Evolutionary conservation across 2,888 invertebrate species (phyloP).

Genomic region (Parnassius mnemosyne): DNA sequence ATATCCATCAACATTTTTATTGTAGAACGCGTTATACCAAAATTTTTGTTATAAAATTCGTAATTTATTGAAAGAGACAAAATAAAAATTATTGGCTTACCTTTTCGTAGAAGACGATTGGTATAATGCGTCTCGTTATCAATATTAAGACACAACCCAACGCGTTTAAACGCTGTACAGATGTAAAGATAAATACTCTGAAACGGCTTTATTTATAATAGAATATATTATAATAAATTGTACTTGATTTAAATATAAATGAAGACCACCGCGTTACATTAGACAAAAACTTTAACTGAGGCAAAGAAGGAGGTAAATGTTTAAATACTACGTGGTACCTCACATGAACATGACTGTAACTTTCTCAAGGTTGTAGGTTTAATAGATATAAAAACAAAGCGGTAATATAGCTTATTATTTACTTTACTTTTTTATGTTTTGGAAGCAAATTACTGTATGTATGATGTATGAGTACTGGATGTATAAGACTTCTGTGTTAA

Average conservation of each 20-base stretch:
- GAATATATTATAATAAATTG: too few relatives aligned
- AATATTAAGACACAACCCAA: slow-evolving; percentile 12
- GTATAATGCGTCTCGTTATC: background rate
- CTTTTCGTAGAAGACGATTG: slow-evolving; percentile 4
- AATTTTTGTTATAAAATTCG: too few relatives aligned
- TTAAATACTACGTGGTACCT: slow-evolving; percentile 7
- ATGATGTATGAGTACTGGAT: too few relatives aligned
- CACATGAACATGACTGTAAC: slow-evolving; percentile 7
- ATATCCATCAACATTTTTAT: too few relatives aligned
- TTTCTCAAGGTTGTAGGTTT: slow-evolving; percentile 9
- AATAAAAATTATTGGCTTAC: background rate
- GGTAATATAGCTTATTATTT: too few relatives aligned
- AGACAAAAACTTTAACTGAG: slow-evolving; percentile 2
- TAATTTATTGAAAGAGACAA: background rate
- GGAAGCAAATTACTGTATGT: too few relatives aligned
- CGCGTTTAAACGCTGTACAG: slow-evolving; percentile 18
- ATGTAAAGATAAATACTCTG: slow-evolving; percentile 17
- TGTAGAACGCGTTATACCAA: too few relatives aligned
- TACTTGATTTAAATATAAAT: background rate
- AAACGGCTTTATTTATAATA: too few relatives aligned
- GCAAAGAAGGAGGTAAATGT: slow-evolving; percentile 12
- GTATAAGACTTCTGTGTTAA: too few relatives aligned
- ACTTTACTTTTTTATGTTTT: too few relatives aligned
- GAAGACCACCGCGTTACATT: slow-evolving; percentile 2
- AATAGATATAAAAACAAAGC: background rate